Base-by-base conservation (phyloP, 2,113 vertebrate species). In the Leptosomus discolor region DNA sequence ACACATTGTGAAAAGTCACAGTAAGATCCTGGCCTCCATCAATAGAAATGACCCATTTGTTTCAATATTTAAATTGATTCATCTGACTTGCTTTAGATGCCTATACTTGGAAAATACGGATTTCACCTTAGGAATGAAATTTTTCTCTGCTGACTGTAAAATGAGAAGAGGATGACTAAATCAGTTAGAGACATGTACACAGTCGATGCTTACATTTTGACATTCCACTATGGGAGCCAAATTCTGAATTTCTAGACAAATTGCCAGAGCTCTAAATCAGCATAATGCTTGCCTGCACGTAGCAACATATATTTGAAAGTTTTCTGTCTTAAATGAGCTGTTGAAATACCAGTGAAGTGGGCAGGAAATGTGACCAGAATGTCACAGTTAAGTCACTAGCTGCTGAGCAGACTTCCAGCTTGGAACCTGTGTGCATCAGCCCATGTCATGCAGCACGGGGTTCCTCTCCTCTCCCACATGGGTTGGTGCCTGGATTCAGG, bases 91-190 rank as follows among this genome's bases (percentile, higher is more conserved):
- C 15, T 56, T 92, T 79, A 71, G 43, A 50, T 68, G 46, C 16
- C 26, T 64, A 27, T n/a, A 46, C 14, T 30, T 54, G 32, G 63
- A 78, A 85, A 93, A 90, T 0, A 56, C 0, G 8, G 30, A 85
- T 58, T 92, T 88, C 20, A 75, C 57, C 19, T 73, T 46, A 92
- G 50, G 43, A 88, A 71, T 37, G 0, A 43, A 8, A 17, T 61
- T 82, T 90, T 95, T 73, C 36, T 83, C 70, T 53, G 65, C 39
- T 90, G 48, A 76, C n/a, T 76, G 30, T 83, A 65, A 86, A 76
- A 94, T 26, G 19, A 90, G 48, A 48, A 79, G 32, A 93, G 7
- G 37, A 56, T 69, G 61, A 93, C 39, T 76, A 71, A 51, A 79
- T 60, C 2, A 0, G 4, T 58, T 77, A 85, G n/a, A 39, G 57